A percentile compares a stretch with the other conserved stretches of the same genome.
Conservation (phyloP, 2,113 vertebrate species). For the Lepus europaeus region DNA sequence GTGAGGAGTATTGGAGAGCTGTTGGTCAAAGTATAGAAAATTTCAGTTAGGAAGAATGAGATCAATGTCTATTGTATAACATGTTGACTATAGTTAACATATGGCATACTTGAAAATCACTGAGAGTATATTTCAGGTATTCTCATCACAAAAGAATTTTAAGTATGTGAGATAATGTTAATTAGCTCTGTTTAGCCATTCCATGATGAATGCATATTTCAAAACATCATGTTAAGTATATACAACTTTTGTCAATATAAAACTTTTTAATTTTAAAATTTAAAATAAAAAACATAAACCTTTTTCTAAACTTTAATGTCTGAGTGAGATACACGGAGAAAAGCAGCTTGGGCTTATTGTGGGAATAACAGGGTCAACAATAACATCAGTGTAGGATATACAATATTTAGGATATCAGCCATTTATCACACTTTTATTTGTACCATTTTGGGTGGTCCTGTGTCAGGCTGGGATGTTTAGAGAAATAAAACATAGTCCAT, state of each 20-base stretch:
- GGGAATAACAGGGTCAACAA: background rate
- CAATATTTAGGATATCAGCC: background rate
- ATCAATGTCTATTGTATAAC: background rate
- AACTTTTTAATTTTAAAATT: background rate
- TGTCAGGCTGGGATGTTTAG: constrained; percentile 8
- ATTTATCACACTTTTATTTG: constrained; percentile 35
- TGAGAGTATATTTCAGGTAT: background rate
- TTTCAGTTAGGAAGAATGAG: background rate
- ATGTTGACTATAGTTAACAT: background rate
- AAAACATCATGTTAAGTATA: background rate
- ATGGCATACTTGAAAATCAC: background rate
- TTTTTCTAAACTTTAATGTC: constrained; percentile 37
- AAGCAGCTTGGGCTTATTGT: background rate
- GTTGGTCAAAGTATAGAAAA: background rate
- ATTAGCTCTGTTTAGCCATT: background rate
- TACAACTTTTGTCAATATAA: background rate
- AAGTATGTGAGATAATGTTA: background rate
- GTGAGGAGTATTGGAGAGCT: background rate
- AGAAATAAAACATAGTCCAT: constrained; percentile 40
- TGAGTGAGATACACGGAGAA: background rate
- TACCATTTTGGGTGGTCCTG: background rate
- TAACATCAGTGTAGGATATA: constrained; percentile 11
- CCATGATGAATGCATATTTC: background rate
- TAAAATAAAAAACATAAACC: background rate
- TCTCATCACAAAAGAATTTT: background rate